Evolutionary conservation across 2,888 invertebrate genomes (phyloP), one percentile per base, ranked within the genome.

Genomic region (Phortica magna): DNA sequence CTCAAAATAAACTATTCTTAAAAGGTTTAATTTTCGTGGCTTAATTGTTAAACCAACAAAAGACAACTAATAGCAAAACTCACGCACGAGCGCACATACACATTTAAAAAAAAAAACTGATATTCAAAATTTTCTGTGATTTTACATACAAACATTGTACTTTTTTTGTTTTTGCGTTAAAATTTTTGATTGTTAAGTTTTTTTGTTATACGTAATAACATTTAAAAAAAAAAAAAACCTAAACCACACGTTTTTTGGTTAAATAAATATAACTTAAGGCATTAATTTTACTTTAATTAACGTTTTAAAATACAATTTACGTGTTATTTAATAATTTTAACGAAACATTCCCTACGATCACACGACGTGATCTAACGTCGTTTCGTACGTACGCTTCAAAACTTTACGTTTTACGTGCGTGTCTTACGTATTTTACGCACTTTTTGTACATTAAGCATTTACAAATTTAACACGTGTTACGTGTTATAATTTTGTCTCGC

Each of bases 51-150:
- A 77, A 70, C 55, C 12, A 42, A 73, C 48, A 68, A n/a, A n/a
- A n/a, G 42, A 48, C 4, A 65, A n/a, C 12, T 9, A 65, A 39
- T 10, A 39, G 19, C 7, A 43, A 3, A 17, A 48, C 65, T 39
- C 65, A 67, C 14, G 39, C 65, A 5, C 7, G 12, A 14, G n/a
- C 14, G 41, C n/a, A 39, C 19, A 59, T 17, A n/a, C 59, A 42
- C 22, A 57, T 55, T 70, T n/a, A n/a, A n/a, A n/a, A 14, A 59
- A 64, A 42, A 53, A 10, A 14, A 67, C n/a, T 31, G 41, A 67
- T 71, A 74, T 73, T 61, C 75, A 59, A 77, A 79, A 68, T 78
- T 78, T 71, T 73, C 78, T 78, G 78, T 76, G 77, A 71, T 81
- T 78, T 75, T 74, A 57, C 55, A 31, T 71, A 48, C 7, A 57